A percentile compares a stretch with the other conserved stretches of the same genome.
phyloP scores from a whole-genome alignment of 2,113 vertebrate genomes.

The Oryzias curvinotus region DNA sequence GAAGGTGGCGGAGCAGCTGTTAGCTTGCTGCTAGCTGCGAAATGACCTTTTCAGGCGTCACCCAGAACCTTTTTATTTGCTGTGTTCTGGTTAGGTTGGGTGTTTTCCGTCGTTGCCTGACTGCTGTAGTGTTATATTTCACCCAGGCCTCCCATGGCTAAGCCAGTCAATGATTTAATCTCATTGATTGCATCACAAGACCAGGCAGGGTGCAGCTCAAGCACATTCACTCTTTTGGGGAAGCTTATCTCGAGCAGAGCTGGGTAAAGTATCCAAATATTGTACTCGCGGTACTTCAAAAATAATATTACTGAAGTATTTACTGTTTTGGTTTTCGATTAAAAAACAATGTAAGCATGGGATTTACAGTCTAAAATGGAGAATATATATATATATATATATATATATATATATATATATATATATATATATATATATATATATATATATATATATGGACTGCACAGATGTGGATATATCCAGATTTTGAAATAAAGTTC shows the following conservation, averaged over 20 bases:
- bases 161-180: slow-evolving; percentile 68
- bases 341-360: too few relatives aligned
- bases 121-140: slow-evolving; percentile 59
- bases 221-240: slow-evolving; percentile 44
- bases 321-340: too few relatives aligned
- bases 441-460: too few relatives aligned
- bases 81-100: slow-evolving; percentile 39
- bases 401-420: too few relatives aligned
- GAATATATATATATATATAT: too few relatives aligned
- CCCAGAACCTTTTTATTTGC: slow-evolving; percentile 39
- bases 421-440: too few relatives aligned
- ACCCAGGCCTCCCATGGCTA: slow-evolving; percentile 56
- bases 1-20: slow-evolving; percentile 72
- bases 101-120: slow-evolving; percentile 53
- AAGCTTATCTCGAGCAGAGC: slow-evolving; percentile 10
- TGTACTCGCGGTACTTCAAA: not conserved
- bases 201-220: slow-evolving; percentile 60
- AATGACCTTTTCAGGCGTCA: slow-evolving; percentile 74
- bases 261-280: too few relatives aligned
- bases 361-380: too few relatives aligned
- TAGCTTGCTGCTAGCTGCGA: slow-evolving; percentile 72
- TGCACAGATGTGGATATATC: too few relatives aligned
- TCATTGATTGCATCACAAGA: slow-evolving; percentile 72
- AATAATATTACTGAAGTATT: too few relatives aligned
- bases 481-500: too few relatives aligned